Base-by-base conservation (phyloP, 2,113 vertebrate genomes). In the Elephantulus edwardii region DNA sequence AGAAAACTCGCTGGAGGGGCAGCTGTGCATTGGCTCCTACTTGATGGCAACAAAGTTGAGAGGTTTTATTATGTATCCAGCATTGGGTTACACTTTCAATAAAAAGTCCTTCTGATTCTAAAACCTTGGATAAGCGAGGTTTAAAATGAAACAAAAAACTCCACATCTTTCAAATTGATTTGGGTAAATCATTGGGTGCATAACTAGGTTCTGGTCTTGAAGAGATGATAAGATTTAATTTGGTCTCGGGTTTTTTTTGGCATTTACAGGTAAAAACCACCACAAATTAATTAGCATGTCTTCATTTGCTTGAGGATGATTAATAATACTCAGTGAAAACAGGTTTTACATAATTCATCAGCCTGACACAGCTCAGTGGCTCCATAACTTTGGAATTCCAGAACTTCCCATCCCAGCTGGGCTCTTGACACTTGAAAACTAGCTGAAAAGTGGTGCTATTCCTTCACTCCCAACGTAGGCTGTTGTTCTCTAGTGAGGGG, bases 271-370 rank as follows among this genome's bases (percentile, higher is more conserved):
- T 96, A 94, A 96, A 97, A 98, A 96, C 94, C 68, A 96, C 92
- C 96, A 97, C 94, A 96, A 97, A 97, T 97, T 97, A 98, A 98
- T 98, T 97, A 97, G 97, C 97, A 97, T 6, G 58, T 97, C 95
- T 92, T 97, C 77, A 93, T 98, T 97, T 97, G 96, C 96, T 97
- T 97, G 77, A 76, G 95, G 79, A 90, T 98, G 97, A 98, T 98
- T 97, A 98, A 98, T 97, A 98, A 97, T 96, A 96, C 96, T 97
- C 95, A 93, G 94, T 86, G 83, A 97, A 97, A 96, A 64, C 72
- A 92, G 35, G 68, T 97, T 98, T 98, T 98, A 96, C 97, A 97
- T 98, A 97, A 98, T 98, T 97, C 93, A 98, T 98, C 97, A 97
- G 94, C 86, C 94, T 97, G 97, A 97, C 81, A 60, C 86, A 96